A percentile compares a stretch with the other conserved stretches of the same genome.
Conservation (phyloP, 2,113 vertebrate genomes). For the Lathamus discolor region DNA sequence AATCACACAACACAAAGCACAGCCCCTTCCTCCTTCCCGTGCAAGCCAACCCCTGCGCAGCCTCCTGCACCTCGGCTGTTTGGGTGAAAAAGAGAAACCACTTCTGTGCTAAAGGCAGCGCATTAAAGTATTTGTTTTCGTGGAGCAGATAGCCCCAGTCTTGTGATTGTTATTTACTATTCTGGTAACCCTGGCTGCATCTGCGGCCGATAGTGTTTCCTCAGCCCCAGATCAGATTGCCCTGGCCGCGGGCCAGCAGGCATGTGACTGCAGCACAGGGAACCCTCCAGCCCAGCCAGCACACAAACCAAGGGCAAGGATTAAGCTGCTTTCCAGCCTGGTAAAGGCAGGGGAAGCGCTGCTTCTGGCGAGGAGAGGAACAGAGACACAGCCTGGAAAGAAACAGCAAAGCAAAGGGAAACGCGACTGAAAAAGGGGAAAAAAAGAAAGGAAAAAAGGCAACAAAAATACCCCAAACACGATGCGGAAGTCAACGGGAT, state of each 20-base stretch:
- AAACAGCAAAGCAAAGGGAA: background rate
- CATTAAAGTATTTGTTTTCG: constrained; percentile 80
- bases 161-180: constrained; percentile 88
- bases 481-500: background rate
- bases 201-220: constrained; percentile 81
- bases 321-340: constrained; percentile 24
- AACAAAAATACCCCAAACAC: background rate
- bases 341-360: background rate
- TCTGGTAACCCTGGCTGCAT: constrained; percentile 83
- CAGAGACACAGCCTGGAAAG: background rate
- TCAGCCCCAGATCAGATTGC: constrained; percentile 71
- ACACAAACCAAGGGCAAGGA: constrained; percentile 61
- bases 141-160: constrained; percentile 67
- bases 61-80: background rate
- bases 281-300: constrained; percentile 66
- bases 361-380: background rate
- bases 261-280: constrained; percentile 80
- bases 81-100: background rate
- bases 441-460: rapidly evolving
- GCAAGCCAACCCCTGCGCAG: constrained; percentile 1
- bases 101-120: constrained; percentile 52
- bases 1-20: background rate
- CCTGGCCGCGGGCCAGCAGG: constrained; percentile 74
- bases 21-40: background rate
- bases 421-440: background rate